Conservation (phyloP, 2,888 invertebrate species). For the Amiota mariae region DNA sequence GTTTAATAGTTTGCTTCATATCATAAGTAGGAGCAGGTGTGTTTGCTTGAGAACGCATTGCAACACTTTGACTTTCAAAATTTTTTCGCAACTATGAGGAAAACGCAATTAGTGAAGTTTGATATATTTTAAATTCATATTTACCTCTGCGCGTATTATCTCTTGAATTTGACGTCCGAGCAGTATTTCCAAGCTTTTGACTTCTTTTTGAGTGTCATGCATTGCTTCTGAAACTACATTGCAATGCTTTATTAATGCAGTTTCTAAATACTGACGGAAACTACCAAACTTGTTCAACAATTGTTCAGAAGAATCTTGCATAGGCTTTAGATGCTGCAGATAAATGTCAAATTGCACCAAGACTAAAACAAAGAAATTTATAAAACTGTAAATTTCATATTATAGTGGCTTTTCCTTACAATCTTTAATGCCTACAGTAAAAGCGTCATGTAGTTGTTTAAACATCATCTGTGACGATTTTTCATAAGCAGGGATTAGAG, state of each 20-base stretch:
- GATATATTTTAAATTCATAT: background rate
- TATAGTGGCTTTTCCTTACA: constrained; percentile 76
- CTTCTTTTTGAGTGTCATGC: constrained; percentile 70
- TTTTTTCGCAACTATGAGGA: constrained; percentile 70
- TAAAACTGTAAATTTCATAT: background rate
- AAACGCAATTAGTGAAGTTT: background rate
- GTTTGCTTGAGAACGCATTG: constrained; percentile 81
- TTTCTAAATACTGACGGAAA: constrained; percentile 69
- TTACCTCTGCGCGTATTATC: constrained; percentile 69
- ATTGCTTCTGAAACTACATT: constrained; percentile 68
- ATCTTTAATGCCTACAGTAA: constrained; percentile 90
- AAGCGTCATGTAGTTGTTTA: constrained; percentile 90
- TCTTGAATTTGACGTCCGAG: constrained; percentile 70
- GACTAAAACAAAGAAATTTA: constrained; percentile 65
- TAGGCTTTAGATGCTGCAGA: constrained; percentile 73
- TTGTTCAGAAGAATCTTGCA: constrained; percentile 70
- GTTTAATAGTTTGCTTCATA: constrained; percentile 80
- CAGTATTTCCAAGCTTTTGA: constrained; percentile 69
- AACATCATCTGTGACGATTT: constrained; percentile 90
- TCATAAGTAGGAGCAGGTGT: constrained; percentile 82
- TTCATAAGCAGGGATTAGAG: constrained; percentile 90
- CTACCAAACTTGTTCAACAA: constrained; percentile 66
- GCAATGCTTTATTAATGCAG: constrained; percentile 64
- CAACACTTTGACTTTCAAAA: constrained; percentile 78
- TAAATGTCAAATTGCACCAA: constrained; percentile 75